These are phyloP conservation scores for Eutrigla gurnardus DNA, from an alignment of 2,797 vertebrate genomes.

Conservation along the genomic window DNA sequence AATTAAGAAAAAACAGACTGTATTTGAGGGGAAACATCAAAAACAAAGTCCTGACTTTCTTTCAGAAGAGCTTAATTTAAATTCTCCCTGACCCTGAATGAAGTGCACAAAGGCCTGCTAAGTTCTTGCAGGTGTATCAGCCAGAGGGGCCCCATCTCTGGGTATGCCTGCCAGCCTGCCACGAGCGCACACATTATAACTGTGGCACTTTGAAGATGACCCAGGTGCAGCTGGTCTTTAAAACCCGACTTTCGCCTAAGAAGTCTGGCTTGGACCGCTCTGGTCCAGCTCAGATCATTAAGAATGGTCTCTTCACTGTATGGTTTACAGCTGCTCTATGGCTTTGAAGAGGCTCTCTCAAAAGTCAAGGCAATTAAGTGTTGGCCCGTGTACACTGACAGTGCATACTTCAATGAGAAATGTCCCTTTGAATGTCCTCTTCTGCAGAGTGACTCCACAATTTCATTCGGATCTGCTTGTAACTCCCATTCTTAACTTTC, in stretches of 20 bases:
- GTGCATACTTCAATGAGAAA: constrained; percentile 19
- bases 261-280: constrained; percentile 77
- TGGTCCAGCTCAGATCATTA: constrained; percentile 84
- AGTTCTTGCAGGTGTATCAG: constrained; percentile 73
- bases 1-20: constrained; percentile 23
- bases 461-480: constrained; percentile 31
- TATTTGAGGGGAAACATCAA: constrained; percentile 18
- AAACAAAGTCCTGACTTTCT: constrained; percentile 36
- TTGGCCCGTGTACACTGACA: constrained; percentile 15
- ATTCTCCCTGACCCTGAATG: constrained; percentile 57
- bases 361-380: constrained; percentile 56
- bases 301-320: constrained; percentile 75
- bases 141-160: constrained; percentile 47
- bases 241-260: constrained; percentile 86
- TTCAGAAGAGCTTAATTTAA: constrained; percentile 48
- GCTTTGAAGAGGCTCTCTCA: constrained; percentile 74
- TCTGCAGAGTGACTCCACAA: not conserved
- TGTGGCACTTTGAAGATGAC: constrained; percentile 74
- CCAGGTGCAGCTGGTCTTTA: constrained; percentile 83
- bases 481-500: constrained; percentile 8
- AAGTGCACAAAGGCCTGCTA: constrained; percentile 56
- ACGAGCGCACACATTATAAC: constrained; percentile 57
- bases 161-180: constrained; percentile 51
- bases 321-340: constrained; percentile 70
- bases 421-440: constrained; percentile 3